Evolutionary conservation across 2,888 invertebrate species (phyloP).

Genomic region (Cataglyphis altisquamis): DNA sequence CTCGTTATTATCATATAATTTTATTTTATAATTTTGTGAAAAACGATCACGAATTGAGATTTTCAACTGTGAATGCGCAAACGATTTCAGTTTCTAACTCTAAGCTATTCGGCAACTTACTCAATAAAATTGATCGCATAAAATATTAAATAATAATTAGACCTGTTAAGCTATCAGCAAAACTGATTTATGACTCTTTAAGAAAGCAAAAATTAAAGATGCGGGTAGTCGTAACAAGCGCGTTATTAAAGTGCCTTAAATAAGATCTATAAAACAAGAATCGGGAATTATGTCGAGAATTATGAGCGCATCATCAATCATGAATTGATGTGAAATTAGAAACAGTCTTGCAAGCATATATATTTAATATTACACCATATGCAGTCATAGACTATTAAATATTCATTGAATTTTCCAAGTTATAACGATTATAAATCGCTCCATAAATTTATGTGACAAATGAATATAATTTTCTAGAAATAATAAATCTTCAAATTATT

Average conservation of each 20-base stretch:
- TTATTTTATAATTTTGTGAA: slow-evolving; percentile 1
- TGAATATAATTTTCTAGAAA: not conserved
- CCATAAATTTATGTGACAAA: slow-evolving; percentile 5
- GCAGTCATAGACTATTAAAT: slow-evolving; percentile 1
- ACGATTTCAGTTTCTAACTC: not conserved
- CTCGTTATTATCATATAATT: not conserved
- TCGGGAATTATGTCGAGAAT: slow-evolving; percentile 33
- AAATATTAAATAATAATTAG: slow-evolving; percentile 45
- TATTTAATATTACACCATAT: slow-evolving; percentile 45
- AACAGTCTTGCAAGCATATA: slow-evolving; percentile 40
- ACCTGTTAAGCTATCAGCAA: slow-evolving; percentile 22
- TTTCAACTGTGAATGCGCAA: not conserved
- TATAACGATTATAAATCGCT: not conserved
- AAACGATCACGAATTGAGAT: not conserved
- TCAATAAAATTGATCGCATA: not conserved
- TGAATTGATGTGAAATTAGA: slow-evolving; percentile 35
- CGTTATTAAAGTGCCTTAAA: slow-evolving; percentile 41
- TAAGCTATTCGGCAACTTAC: not conserved
- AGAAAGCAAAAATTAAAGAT: slow-evolving; percentile 59
- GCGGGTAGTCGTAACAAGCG: slow-evolving; percentile 28
- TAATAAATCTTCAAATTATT: not conserved
- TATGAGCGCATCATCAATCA: slow-evolving; percentile 39
- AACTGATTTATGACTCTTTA: slow-evolving; percentile 58
- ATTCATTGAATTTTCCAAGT: slow-evolving; percentile 1
- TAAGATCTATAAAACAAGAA: slow-evolving; percentile 32